Percentiles rank a stretch among this genome's conserved stretches.
phyloP scores from a whole-genome alignment of 2,797 vertebrate genomes.

The Sebastes umbrosus region DNA sequence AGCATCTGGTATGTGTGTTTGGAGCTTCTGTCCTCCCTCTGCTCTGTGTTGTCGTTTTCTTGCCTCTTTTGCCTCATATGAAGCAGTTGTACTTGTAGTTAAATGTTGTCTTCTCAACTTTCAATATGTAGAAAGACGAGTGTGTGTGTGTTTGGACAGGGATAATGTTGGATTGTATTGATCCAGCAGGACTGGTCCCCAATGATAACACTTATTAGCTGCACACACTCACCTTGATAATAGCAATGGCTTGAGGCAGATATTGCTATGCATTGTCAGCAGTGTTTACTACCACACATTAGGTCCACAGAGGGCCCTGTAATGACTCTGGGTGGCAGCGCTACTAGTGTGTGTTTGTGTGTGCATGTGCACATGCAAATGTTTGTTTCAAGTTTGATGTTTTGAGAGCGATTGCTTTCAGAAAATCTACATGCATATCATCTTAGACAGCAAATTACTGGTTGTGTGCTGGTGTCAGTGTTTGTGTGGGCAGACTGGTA shows the following conservation, averaged over 20 bases:
- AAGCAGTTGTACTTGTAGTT: not conserved
- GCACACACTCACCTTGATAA: slow-evolving; percentile 15
- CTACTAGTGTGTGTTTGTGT: not conserved
- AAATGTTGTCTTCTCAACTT: not conserved
- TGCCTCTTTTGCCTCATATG: not conserved
- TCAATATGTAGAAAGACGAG: not conserved
- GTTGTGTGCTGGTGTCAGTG: not conserved
- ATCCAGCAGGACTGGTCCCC: slow-evolving; percentile 23
- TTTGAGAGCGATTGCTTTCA: slow-evolving; percentile 13
- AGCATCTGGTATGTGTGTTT: slow-evolving; percentile 68
- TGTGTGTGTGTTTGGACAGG: not conserved
- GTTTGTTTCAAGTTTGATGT: slow-evolving; percentile 28
- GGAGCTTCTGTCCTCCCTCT: slow-evolving; percentile 4
- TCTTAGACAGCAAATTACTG: slow-evolving; percentile 2
- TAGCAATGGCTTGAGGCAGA: slow-evolving; percentile 33
- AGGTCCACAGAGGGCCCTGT: slow-evolving; percentile 24
- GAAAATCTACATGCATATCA: slow-evolving; percentile 23
- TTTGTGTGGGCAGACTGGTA: slow-evolving; percentile 11
- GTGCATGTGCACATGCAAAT: slow-evolving; percentile 10
- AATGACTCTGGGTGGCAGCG: slow-evolving; percentile 16
- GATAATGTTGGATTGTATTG: slow-evolving; percentile 35
- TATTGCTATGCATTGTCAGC: slow-evolving; percentile 42
- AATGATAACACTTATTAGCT: slow-evolving; percentile 13
- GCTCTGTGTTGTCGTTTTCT: slow-evolving; percentile 5
- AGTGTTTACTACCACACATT: slow-evolving; percentile 49